Conservation (phyloP, 2,797 vertebrate genomes). For the Xiphophorus birchmanni region DNA sequence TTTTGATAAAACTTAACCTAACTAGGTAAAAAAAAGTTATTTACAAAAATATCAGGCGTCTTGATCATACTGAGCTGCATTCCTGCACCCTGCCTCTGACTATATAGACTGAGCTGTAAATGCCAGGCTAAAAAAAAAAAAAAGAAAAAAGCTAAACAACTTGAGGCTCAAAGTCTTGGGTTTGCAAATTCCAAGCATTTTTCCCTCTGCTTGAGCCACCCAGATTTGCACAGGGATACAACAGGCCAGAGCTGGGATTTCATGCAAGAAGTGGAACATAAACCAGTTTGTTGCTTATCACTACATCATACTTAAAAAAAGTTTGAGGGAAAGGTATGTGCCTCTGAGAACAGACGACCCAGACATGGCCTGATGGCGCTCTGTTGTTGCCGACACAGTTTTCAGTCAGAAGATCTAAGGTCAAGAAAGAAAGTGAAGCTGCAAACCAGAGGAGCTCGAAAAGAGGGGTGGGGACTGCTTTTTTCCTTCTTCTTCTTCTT, state of each 20-base stretch:
- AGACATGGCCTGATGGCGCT: conserved; percentile 26
- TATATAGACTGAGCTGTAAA: conserved; percentile 65
- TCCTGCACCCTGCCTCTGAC: conserved; percentile 47
- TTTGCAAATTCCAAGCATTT: conserved; percentile 83
- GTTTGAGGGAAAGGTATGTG: conserved; percentile 30
- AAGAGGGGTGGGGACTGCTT: conserved; percentile 54
- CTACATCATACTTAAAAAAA: conserved; percentile 31
- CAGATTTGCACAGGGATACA: conserved; percentile 68
- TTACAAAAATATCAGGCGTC: too few relatives aligned
- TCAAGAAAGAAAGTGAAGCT: conserved; percentile 71
- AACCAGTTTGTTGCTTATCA: conserved; percentile 54
- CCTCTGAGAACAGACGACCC: conserved; percentile 32
- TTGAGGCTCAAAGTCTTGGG: conserved; percentile 77
- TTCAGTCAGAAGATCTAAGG: conserved; percentile 60
- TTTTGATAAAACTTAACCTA: not conserved
- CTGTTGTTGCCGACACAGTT: conserved; percentile 33
- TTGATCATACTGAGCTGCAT: not conserved
- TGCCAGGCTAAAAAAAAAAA: conserved; percentile 51
- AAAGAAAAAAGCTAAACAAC: conserved; percentile 71
- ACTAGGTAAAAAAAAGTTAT: not conserved
- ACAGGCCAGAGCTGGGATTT: conserved; percentile 62
- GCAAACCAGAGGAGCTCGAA: conserved; percentile 66
- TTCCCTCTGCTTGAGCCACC: conserved; percentile 74
- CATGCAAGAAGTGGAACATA: conserved; percentile 52
- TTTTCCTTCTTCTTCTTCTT: conserved; percentile 29